Percentiles rank a stretch among this genome's conserved stretches.
phyloP scores from a whole-genome alignment of 2,888 invertebrate genomes.

The Auanema sp. region DNA sequence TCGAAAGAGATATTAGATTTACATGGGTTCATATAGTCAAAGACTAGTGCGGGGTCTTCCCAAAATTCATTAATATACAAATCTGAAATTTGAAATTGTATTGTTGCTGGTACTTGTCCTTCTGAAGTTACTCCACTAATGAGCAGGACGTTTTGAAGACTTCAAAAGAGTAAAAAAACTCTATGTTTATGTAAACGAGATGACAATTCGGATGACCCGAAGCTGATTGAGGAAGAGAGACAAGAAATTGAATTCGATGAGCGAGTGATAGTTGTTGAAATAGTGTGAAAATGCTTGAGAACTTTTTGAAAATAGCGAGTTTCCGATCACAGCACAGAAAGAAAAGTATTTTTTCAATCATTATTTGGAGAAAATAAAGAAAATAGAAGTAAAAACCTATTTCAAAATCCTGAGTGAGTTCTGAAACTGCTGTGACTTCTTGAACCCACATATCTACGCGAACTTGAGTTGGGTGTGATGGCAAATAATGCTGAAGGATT shows the following conservation, averaged over 20 bases:
- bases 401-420: slow-evolving; percentile 64
- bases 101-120: no score
- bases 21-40: slow-evolving; percentile 63
- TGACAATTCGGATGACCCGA: no score
- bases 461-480: slow-evolving; percentile 59
- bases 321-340: neutral
- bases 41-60: slow-evolving; percentile 62
- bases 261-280: neutral
- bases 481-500: slow-evolving; percentile 58
- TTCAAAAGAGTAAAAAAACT: no score
- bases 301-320: no score
- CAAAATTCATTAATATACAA: slow-evolving; percentile 64
- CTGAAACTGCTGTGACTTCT: slow-evolving; percentile 63
- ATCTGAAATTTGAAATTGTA: slow-evolving; percentile 35
- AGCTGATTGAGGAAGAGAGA: no score
- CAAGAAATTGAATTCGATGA: slow-evolving; percentile 2
- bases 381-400: slow-evolving; percentile 44
- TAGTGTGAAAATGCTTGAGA: no score
- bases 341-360: neutral
- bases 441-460: slow-evolving; percentile 64
- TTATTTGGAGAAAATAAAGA: neutral
- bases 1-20: slow-evolving; percentile 63
- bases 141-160: no score
- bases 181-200: no score
- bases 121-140: no score